phyloP scores from a whole-genome alignment of 1,140 invertebrate species.

The Macrotrachela quadricornifera region DNA sequence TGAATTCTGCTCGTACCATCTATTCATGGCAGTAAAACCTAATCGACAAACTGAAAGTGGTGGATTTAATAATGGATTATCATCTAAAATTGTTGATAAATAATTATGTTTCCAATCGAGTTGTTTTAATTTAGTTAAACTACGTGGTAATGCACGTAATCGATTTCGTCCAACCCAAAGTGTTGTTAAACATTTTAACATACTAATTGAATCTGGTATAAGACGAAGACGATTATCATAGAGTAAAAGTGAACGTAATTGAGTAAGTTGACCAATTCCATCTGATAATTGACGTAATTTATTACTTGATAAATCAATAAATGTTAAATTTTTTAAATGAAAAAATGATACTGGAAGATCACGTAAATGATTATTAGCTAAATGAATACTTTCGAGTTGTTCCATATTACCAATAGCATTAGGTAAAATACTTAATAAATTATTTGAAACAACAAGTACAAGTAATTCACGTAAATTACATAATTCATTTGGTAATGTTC shows the following conservation, averaged over 20 bases:
- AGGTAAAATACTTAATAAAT: constrained; percentile 19
- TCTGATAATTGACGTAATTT: constrained; percentile 15
- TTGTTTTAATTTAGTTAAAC: constrained; percentile 20
- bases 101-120: constrained; percentile 23
- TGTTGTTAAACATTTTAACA: constrained; percentile 18
- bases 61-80: constrained; percentile 23
- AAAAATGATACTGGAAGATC: constrained; percentile 14
- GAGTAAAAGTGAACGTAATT: constrained; percentile 22
- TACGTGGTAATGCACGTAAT: constrained; percentile 17
- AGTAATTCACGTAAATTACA: constrained; percentile 20
- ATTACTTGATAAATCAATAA: constrained; percentile 27
- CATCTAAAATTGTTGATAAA: constrained; percentile 22
- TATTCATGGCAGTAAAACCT: constrained; percentile 14
- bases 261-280: constrained; percentile 18
- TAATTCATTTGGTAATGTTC: constrained; percentile 19
- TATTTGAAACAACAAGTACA: constrained; percentile 26
- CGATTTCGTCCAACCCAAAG: constrained; percentile 28
- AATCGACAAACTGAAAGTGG: constrained; percentile 24
- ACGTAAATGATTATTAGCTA: constrained; percentile 26
- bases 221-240: constrained; percentile 21
- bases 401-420: constrained; percentile 17
- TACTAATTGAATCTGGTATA: constrained; percentile 22
- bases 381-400: constrained; percentile 23
- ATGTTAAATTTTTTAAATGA: constrained; percentile 19
- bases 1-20: too few relatives aligned